Evolutionary conservation across 2,888 invertebrate species (phyloP), one percentile per base, ranked within the genome.

Genomic region (Coecobrya sp.): DNA sequence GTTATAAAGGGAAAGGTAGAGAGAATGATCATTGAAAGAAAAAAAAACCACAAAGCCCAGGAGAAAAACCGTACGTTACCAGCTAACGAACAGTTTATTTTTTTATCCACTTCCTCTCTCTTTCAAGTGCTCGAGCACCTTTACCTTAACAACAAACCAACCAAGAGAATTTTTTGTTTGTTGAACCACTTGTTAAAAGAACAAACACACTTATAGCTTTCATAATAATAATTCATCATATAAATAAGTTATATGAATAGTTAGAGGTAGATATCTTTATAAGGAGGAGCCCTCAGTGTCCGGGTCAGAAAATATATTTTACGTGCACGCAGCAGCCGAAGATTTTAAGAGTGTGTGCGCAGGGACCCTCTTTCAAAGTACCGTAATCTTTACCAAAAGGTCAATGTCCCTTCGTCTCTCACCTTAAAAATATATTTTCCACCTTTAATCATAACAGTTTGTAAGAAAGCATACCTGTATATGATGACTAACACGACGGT

Each of bases 361-460:
- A 93, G 93, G 93, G 93, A 91, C 93, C 93, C 79, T 87, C 65
- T 84, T 82, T 45, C 82, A 92, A 92, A 92, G 93, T 93, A 92
- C 93, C 93, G 93, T 93, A 93, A 93, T 81, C 76, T 86, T 86
- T 84, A n/a, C n/a, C n/a, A n/a, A 79, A 89, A 91, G 93, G 93
- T 93, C 93, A 93, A 93, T 91, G 93, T 87, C 89, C 93, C 89
- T 86, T 89, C n/a, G n/a, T n/a, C n/a, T n/a, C n/a, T n/a, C n/a
- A 59, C 59, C 73, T 84, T 59, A 16, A 2, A 11, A 10, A 13
- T 4, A 45, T 7, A 13, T 42, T 7, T n/a, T n/a, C n/a, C n/a
- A n/a, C n/a, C n/a, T n/a, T n/a, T 30, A 45, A 68, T 86, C 86
- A 59, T 59, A 19, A 16, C 42, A 7, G 42, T 10, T 42, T 49